A percentile compares a stretch with the other conserved stretches of the same genome.
Conservation (phyloP, 1,140 invertebrate species). For the Leptinotarsa lineolata region DNA sequence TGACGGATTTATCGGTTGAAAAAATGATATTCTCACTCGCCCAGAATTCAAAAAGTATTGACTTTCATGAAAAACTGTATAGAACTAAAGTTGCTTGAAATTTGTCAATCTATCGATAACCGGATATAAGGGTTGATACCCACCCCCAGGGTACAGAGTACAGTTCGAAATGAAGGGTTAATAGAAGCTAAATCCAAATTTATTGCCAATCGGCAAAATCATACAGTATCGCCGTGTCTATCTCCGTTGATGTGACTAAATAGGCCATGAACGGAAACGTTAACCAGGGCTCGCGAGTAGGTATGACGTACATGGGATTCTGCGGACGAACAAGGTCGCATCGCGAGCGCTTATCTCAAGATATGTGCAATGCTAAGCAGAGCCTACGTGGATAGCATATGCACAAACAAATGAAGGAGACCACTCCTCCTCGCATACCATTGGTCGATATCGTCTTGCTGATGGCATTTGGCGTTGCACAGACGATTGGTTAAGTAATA, state of each 20-base stretch:
- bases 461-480: constrained; percentile 48
- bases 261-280: neutral
- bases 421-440: constrained; percentile 43
- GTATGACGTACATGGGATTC: constrained; percentile 22
- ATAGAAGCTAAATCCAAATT: no score
- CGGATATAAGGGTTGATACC: no score
- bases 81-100: no score
- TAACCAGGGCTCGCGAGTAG: constrained; percentile 3
- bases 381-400: constrained; percentile 49
- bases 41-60: no score
- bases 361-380: constrained; percentile 46
- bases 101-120: no score
- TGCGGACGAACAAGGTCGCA: constrained; percentile 42
- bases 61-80: no score
- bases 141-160: no score
- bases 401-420: constrained; percentile 48
- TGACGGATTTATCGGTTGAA: no score
- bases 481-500: constrained; percentile 50
- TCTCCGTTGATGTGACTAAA: neutral
- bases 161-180: no score
- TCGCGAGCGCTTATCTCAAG: constrained; percentile 32
- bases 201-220: no score
- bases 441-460: constrained; percentile 40
- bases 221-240: no score
- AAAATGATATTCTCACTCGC: no score